Evolutionary conservation across 2,888 invertebrate genomes (phyloP).

Genomic region (Drosophila mettleri): DNA sequence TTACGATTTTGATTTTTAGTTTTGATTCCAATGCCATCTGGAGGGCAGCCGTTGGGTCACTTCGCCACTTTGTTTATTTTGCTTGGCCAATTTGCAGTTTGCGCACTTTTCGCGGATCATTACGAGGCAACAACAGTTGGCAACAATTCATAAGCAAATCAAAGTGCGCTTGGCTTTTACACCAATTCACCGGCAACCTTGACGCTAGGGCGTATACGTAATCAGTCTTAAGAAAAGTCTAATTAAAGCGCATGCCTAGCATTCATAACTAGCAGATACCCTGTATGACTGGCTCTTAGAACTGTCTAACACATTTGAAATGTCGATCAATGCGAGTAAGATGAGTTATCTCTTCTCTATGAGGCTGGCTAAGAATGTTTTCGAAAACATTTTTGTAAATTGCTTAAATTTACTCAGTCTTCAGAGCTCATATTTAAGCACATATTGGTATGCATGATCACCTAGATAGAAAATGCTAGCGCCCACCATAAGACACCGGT

Average conservation of each 20-base stretch:
- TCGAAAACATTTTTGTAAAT: no score
- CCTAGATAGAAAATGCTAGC: not conserved
- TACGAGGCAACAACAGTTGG: slow-evolving; percentile 30
- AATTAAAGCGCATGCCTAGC: not conserved
- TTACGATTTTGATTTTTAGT: slow-evolving; percentile 39
- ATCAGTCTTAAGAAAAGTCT: slow-evolving; percentile 29
- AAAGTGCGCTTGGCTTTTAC: slow-evolving; percentile 17
- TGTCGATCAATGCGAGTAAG: not conserved
- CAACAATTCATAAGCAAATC: slow-evolving; percentile 31
- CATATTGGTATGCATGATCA: not conserved
- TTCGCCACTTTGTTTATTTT: slow-evolving; percentile 47
- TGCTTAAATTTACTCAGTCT: no score
- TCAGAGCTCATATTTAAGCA: not conserved
- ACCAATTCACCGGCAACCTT: slow-evolving; percentile 57
- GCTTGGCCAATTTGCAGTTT: slow-evolving; percentile 38
- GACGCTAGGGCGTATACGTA: slow-evolving; percentile 67
- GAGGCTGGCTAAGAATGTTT: no score
- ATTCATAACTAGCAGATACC: slow-evolving; percentile 1
- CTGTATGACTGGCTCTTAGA: not conserved
- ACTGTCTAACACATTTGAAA: not conserved
- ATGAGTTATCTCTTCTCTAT: not conserved
- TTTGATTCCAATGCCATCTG: slow-evolving; percentile 54
- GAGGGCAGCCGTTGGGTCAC: slow-evolving; percentile 53
- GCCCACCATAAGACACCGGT: not conserved
- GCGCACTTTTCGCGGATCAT: slow-evolving; percentile 42